Evolutionary conservation across 2,113 vertebrate species (phyloP).

Genomic region (Charadrius vociferus): DNA sequence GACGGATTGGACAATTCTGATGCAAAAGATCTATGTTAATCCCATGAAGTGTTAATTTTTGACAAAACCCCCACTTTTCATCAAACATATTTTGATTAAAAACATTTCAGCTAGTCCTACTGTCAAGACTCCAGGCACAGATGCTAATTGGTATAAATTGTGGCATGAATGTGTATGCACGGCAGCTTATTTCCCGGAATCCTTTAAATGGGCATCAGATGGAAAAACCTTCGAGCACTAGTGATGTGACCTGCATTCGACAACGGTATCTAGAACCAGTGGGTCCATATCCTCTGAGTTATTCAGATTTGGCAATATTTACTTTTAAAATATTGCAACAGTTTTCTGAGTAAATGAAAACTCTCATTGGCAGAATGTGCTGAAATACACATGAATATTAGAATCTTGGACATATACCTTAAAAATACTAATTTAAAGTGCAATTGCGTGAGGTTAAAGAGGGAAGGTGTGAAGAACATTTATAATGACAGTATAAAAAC

Average conservation of each 20-base stretch:
- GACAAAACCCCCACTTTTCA: background rate
- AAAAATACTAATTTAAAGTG: background rate
- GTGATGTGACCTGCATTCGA: background rate
- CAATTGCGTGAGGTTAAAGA: background rate
- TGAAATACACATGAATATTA: background rate
- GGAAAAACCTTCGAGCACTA: background rate
- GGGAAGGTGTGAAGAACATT: background rate
- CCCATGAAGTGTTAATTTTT: background rate
- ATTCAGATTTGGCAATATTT: background rate
- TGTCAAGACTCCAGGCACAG: background rate
- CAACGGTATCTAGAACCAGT: background rate
- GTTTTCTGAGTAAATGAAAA: background rate
- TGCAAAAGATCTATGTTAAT: background rate
- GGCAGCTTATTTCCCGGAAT: background rate
- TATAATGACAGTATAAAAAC: background rate
- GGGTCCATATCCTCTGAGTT: background rate
- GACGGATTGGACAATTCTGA: background rate
- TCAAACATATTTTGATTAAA: constrained; percentile 12
- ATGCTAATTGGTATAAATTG: background rate
- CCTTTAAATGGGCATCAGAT: background rate
- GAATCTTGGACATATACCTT: background rate
- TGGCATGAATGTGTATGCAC: background rate
- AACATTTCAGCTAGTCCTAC: background rate
- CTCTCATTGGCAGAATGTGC: background rate
- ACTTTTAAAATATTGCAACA: background rate